Conservation (phyloP, 2,113 vertebrate genomes). For the Protobothrops mucrosquamatus region DNA sequence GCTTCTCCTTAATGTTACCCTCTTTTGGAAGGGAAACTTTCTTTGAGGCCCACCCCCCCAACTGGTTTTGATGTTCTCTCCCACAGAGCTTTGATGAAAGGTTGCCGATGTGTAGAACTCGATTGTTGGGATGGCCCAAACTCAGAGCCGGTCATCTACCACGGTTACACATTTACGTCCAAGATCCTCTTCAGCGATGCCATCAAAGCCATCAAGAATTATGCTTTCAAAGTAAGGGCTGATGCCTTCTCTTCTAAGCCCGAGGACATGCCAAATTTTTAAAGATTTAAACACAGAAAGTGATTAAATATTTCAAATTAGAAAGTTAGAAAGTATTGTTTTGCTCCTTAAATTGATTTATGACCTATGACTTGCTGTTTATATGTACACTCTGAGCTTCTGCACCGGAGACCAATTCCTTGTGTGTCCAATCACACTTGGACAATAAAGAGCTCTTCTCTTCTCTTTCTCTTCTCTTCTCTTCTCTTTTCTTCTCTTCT, state of each 20-base stretch:
- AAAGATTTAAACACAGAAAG: not conserved
- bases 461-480: no score
- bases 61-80: constrained; percentile 29
- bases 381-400: not conserved
- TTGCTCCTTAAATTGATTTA: not conserved
- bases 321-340: not conserved
- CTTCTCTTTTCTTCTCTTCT: no score
- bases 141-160: constrained; percentile 89
- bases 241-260: not conserved
- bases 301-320: not conserved
- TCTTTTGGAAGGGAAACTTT: not conserved
- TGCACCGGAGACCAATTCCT: not conserved
- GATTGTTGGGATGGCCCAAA: constrained; percentile 94
- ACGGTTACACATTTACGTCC: constrained; percentile 94
- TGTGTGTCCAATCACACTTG: not conserved
- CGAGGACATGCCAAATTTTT: not conserved
- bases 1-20: not conserved
- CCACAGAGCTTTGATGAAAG: constrained; percentile 87
- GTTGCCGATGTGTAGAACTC: constrained; percentile 94
- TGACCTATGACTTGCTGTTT: not conserved
- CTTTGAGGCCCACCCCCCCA: constrained; percentile 30
- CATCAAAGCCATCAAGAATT: constrained; percentile 89
- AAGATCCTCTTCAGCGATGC: constrained; percentile 92
- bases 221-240: constrained; percentile 86
- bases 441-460: no score